phyloP scores from a whole-genome alignment of 2,113 vertebrate genomes.

The Cairina moschata region DNA sequence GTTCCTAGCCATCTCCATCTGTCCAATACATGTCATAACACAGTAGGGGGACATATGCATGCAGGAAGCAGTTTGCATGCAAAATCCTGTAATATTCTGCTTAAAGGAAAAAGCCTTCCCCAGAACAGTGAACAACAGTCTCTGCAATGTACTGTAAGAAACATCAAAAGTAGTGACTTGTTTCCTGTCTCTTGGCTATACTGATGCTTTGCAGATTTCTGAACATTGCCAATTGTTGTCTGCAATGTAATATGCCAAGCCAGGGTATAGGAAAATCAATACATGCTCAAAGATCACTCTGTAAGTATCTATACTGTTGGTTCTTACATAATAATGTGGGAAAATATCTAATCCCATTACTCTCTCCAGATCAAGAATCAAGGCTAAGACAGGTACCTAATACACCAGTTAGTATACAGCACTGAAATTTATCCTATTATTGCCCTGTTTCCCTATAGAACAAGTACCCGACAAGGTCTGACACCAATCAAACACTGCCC shows the following conservation, averaged over 20 bases:
- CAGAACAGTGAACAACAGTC: neutral
- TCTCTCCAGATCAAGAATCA: neutral
- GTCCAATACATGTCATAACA: neutral
- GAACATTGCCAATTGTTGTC: neutral
- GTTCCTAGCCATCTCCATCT: neutral
- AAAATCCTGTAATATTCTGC: neutral
- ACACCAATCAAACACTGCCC: neutral
- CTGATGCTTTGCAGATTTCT: neutral
- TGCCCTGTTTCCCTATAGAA: neutral
- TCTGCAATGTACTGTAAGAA: neutral
- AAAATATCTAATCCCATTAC: neutral
- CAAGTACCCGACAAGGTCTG: neutral
- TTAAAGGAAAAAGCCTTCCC: neutral
- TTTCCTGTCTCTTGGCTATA: neutral
- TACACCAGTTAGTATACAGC: neutral
- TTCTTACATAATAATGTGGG: neutral
- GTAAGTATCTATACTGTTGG: neutral
- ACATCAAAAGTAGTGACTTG: neutral
- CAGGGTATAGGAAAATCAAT: neutral
- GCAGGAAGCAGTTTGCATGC: neutral
- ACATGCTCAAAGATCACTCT: neutral
- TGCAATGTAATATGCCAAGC: neutral
- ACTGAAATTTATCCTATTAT: neutral
- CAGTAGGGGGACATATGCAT: fast-evolving
- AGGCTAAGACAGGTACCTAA: neutral